Evolutionary conservation across 1,140 invertebrate genomes (phyloP).

Genomic region (Achatina immaculata): DNA sequence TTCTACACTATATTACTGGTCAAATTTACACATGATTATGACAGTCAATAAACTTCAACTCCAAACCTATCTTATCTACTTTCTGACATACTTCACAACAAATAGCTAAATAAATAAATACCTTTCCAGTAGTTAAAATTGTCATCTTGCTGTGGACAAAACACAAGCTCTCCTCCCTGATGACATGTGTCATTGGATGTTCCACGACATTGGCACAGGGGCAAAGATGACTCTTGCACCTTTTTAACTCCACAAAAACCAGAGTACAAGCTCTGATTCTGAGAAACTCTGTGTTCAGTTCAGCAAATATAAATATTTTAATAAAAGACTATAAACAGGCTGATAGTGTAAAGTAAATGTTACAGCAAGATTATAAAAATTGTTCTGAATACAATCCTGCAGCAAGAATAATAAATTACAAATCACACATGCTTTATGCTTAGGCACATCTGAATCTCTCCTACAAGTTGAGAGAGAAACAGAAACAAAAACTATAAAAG

Average conservation of each 20-base stretch:
- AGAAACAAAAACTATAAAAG: too few relatives aligned
- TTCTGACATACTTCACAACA: neutral
- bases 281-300: conserved; percentile 40
- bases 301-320: neutral
- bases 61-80: too few relatives aligned
- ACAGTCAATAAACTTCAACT: too few relatives aligned
- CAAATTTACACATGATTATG: too few relatives aligned
- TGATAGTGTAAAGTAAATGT: neutral
- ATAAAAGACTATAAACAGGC: neutral
- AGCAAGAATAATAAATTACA: too few relatives aligned
- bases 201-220: conserved; percentile 43
- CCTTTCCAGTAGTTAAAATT: conserved; percentile 38
- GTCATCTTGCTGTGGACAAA: conserved; percentile 29
- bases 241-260: conserved; percentile 40
- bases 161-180: conserved; percentile 16
- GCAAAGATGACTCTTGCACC: neutral
- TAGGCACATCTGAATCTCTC: too few relatives aligned
- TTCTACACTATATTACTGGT: too few relatives aligned
- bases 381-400: too few relatives aligned
- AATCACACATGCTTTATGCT: too few relatives aligned
- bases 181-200: conserved; percentile 26
- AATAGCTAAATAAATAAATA: neutral
- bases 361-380: too few relatives aligned
- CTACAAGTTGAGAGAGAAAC: too few relatives aligned
- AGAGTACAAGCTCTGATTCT: conserved; percentile 43